These are phyloP conservation scores for Digitonthophagus gazella DNA, from an alignment of 2,888 invertebrate genomes.

Conservation along the genomic window DNA sequence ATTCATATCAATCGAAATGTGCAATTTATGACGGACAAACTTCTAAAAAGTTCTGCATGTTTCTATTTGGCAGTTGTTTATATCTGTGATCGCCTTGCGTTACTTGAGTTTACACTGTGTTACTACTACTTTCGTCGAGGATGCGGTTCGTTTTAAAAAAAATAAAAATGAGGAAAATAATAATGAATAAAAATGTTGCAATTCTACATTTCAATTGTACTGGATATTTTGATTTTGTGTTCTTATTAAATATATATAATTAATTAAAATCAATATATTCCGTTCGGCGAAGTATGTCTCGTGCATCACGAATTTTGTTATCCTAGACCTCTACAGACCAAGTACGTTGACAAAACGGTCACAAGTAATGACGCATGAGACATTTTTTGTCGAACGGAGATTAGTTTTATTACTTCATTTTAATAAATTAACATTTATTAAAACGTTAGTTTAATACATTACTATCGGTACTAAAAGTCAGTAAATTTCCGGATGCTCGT, in stretches of 20 bases:
- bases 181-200: constrained; percentile 35
- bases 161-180: background rate
- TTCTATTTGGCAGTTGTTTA: constrained; percentile 52
- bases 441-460: too few species aligned
- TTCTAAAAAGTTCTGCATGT: constrained; percentile 49
- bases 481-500: too few species aligned
- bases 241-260: constrained; percentile 47
- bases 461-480: too few species aligned
- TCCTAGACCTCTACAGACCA: too few species aligned
- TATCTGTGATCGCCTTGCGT: constrained; percentile 52
- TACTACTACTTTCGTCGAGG: constrained; percentile 39
- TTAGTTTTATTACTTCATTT: too few species aligned
- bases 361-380: too few species aligned
- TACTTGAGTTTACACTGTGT: constrained; percentile 38
- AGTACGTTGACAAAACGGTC: too few species aligned
- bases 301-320: too few species aligned
- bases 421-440: too few species aligned
- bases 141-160: constrained; percentile 35
- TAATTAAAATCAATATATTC: too few species aligned
- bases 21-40: constrained; percentile 49
- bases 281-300: too few species aligned
- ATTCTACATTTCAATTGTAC: constrained; percentile 47
- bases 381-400: too few species aligned
- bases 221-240: constrained; percentile 48
- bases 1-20: constrained; percentile 53